Evolutionary conservation across 1,140 invertebrate genomes (phyloP).

Genomic region (Aphelinus certus): DNA sequence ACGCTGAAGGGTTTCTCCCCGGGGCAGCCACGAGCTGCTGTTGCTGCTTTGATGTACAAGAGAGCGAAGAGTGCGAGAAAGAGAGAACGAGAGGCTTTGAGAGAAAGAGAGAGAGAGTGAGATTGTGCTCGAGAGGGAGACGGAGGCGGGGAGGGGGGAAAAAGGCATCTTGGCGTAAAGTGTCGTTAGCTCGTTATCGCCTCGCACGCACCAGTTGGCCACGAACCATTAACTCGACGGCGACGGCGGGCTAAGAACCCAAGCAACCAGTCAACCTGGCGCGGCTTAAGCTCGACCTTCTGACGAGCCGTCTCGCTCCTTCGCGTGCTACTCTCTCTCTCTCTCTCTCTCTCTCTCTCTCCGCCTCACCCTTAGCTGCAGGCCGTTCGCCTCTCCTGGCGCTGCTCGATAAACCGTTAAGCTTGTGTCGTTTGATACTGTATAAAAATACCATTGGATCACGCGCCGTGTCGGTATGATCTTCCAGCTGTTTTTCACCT

Average conservation of each 20-base stretch:
- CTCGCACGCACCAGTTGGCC: slow-evolving; percentile 36
- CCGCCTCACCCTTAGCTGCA: too few relatives aligned
- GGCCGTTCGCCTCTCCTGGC: too few relatives aligned
- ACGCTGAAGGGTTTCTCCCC: slow-evolving; percentile 1
- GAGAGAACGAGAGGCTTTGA: background rate
- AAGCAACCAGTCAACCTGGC: too few relatives aligned
- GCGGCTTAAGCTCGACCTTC: background rate
- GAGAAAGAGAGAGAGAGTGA: too few relatives aligned
- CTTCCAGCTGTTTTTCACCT: background rate
- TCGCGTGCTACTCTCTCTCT: background rate
- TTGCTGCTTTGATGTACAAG: background rate
- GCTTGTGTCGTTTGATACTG: background rate
- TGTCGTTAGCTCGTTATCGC: slow-evolving; percentile 37
- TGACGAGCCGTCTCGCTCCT: background rate
- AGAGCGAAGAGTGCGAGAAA: background rate
- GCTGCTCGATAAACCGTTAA: background rate
- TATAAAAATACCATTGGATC: slow-evolving; percentile 1
- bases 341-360: background rate
- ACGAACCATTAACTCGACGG: background rate
- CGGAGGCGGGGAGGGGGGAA: slow-evolving; percentile 1
- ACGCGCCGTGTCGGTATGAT: background rate
- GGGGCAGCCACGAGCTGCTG: background rate
- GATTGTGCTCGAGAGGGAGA: background rate
- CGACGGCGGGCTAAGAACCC: too few relatives aligned
- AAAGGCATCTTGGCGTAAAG: slow-evolving; percentile 28